Percentiles rank a stretch among this genome's conserved stretches.
phyloP scores from a whole-genome alignment of 2,113 vertebrate genomes.

The Nicator chloris region DNA sequence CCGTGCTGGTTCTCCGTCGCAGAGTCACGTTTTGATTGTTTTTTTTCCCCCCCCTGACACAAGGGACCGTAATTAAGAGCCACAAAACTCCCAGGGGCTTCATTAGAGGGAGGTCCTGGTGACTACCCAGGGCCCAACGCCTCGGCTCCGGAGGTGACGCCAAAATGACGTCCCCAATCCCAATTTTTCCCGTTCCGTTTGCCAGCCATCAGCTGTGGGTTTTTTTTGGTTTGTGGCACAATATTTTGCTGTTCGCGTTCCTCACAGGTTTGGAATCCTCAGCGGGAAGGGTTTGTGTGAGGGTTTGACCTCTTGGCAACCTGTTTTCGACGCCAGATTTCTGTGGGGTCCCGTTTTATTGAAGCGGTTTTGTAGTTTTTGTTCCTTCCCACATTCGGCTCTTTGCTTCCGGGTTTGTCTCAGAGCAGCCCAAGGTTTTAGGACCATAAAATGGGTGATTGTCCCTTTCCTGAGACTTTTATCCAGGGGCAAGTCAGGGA shows the following conservation, averaged over 20 bases:
- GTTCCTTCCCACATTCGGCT: neutral
- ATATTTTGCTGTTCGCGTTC: neutral
- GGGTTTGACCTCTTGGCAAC: neutral
- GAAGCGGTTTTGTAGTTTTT: neutral
- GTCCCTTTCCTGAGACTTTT: neutral
- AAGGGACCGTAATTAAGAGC: slow-evolving; percentile 1
- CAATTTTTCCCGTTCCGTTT: accelerated
- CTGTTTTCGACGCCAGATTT: neutral
- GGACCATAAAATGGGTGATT: neutral
- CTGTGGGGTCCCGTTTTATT: accelerated
- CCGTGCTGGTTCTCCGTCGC: neutral
- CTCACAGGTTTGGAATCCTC: neutral
- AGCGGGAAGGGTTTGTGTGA: neutral
- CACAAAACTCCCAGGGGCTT: neutral
- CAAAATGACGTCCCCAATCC: accelerated
- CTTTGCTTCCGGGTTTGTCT: neutral
- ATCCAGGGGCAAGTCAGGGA: too few species aligned
- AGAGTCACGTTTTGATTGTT: neutral
- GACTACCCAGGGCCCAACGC: neutral
- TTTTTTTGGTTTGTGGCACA: accelerated
- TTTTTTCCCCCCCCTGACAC: neutral
- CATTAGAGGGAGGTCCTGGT: neutral
- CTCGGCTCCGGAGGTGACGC: neutral
- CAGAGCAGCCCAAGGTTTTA: neutral
- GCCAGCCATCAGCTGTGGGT: neutral